Evolutionary conservation across 2,797 vertebrate species (phyloP).

Genomic region (Notolabrus celidotus): DNA sequence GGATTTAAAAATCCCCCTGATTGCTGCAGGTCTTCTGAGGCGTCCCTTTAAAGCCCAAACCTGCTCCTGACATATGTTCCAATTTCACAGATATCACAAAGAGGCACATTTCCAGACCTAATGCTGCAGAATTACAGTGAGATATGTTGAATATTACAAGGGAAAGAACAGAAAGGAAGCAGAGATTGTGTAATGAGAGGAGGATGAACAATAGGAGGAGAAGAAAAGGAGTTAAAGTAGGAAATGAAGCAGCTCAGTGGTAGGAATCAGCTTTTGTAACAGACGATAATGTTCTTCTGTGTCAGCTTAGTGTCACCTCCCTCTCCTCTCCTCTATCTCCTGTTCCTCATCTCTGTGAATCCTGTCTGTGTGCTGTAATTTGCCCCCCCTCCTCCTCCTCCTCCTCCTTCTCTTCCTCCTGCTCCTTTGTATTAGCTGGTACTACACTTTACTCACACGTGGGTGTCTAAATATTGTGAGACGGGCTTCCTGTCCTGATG

Average conservation of each 20-base stretch:
- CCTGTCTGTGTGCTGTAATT: constrained; percentile 41
- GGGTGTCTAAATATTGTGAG: constrained; percentile 34
- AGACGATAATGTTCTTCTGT: constrained; percentile 50
- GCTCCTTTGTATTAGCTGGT: constrained; percentile 35
- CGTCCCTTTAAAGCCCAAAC: neutral
- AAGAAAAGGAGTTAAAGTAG: constrained; percentile 12
- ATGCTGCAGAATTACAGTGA: neutral
- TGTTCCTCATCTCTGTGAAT: constrained; percentile 40
- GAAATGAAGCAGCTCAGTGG: constrained; percentile 23
- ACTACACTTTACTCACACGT: constrained; percentile 23
- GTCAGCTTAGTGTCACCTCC: constrained; percentile 64
- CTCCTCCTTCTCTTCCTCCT: constrained; percentile 29
- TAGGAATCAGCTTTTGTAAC: constrained; percentile 25
- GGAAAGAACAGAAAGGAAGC: neutral
- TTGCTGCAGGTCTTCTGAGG: neutral
- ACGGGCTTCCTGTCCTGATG: constrained; percentile 32
- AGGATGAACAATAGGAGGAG: constrained; percentile 18
- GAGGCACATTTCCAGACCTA: neutral
- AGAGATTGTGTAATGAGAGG: constrained; percentile 1
- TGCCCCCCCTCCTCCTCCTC: constrained; percentile 28
- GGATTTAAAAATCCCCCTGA: neutral
- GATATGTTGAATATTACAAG: neutral
- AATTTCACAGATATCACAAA: neutral
- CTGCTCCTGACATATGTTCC: neutral
- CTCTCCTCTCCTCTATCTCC: constrained; percentile 43